Evolutionary conservation across 2,797 vertebrate genomes (phyloP).

Genomic region (Valencia hispanica): DNA sequence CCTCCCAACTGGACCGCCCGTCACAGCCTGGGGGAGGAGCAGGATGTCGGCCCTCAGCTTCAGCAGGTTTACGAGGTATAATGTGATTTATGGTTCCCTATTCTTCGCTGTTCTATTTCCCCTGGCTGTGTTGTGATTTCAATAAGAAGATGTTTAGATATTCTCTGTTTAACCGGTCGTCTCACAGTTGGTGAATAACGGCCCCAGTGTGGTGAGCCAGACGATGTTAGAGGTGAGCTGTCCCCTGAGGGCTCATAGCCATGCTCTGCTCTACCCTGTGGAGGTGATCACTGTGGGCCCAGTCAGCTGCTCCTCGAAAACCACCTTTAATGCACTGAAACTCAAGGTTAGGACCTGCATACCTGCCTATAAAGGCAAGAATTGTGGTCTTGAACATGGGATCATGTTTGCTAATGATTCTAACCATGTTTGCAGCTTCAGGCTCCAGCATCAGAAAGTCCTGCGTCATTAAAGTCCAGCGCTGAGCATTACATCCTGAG

Average conservation of each 20-base stretch:
- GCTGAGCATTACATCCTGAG: slow-evolving; percentile 53
- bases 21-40: slow-evolving; percentile 77
- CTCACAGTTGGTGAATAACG: slow-evolving; percentile 88
- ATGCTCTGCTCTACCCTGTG: slow-evolving; percentile 86
- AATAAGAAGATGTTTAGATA: neutral
- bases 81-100: neutral
- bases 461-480: slow-evolving; percentile 28
- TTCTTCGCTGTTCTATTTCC: neutral
- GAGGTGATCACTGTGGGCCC: slow-evolving; percentile 78
- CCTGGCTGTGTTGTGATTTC: neutral
- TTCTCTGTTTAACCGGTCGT: neutral
- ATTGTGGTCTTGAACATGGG: slow-evolving; percentile 5
- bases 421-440: slow-evolving; percentile 52
- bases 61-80: slow-evolving; percentile 91
- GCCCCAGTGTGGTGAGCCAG: slow-evolving; percentile 89
- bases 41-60: slow-evolving; percentile 86
- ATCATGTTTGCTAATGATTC: slow-evolving; percentile 17
- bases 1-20: slow-evolving; percentile 79
- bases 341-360: slow-evolving; percentile 80
- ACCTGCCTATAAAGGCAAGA: neutral
- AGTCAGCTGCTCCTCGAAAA: slow-evolving; percentile 84
- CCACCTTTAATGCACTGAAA: slow-evolving; percentile 77
- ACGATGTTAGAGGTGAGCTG: slow-evolving; percentile 85
- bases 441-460: slow-evolving; percentile 35
- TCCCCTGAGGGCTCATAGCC: slow-evolving; percentile 79